phyloP scores from a whole-genome alignment of 2,797 vertebrate genomes.

The Hydrolagus colliei region DNA sequence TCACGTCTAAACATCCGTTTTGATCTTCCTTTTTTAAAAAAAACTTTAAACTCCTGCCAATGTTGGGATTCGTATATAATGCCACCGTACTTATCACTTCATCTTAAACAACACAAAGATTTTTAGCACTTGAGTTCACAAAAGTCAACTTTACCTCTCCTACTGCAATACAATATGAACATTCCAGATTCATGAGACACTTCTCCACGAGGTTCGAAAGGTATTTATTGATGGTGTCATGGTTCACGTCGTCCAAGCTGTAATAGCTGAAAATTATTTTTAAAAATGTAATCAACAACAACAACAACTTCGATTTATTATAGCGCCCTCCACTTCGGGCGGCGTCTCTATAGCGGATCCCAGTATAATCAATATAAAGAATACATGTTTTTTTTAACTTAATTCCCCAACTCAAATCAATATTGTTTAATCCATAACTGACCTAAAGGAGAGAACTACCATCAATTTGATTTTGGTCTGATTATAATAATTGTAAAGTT shows the following conservation, averaged over 20 bases:
- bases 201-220: slow-evolving; percentile 82
- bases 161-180: slow-evolving; percentile 84
- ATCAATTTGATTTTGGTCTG: no score
- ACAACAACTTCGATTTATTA: not conserved
- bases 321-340: not conserved
- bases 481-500: not conserved
- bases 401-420: not conserved
- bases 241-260: slow-evolving; percentile 77
- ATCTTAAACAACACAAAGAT: no score
- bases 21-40: no score
- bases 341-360: not conserved
- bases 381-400: not conserved
- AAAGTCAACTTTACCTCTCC: slow-evolving; percentile 67
- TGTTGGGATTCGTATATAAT: no score
- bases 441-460: not conserved
- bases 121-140: not conserved
- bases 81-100: no score
- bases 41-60: no score
- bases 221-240: slow-evolving; percentile 83
- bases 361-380: not conserved
- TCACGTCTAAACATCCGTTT: no score
- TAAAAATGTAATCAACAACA: slow-evolving; percentile 24
- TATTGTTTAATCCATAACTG: not conserved
- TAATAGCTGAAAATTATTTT: slow-evolving; percentile 70
- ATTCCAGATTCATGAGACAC: slow-evolving; percentile 79